Evolutionary conservation across 2,888 invertebrate species (phyloP).

Genomic region (Lasiommata megera): DNA sequence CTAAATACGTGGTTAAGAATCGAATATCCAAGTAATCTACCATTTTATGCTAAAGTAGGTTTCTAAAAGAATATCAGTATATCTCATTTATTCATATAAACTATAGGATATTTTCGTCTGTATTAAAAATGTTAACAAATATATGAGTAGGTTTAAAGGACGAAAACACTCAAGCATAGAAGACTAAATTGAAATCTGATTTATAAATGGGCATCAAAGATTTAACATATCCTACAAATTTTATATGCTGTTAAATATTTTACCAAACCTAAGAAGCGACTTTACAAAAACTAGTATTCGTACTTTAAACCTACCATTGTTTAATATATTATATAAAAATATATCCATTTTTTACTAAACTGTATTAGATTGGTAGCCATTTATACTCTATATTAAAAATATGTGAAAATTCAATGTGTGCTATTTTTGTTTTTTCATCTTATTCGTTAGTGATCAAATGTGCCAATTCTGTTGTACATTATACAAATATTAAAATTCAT

Average conservation of each 20-base stretch:
- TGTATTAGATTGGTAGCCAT: conserved; percentile 2
- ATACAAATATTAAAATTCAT: too few species aligned
- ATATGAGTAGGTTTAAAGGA: background rate
- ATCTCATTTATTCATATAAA: conserved; percentile 9
- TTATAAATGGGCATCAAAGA: background rate
- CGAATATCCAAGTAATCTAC: background rate
- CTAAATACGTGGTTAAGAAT: conserved; percentile 1
- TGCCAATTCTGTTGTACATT: too few species aligned
- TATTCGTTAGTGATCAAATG: too few species aligned
- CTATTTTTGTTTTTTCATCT: background rate
- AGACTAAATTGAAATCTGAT: too few species aligned
- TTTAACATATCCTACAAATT: background rate
- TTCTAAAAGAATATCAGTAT: conserved; percentile 5
- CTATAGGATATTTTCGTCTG: background rate
- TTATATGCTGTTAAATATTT: background rate
- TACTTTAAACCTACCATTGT: conserved; percentile 6
- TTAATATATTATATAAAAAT: background rate
- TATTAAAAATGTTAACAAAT: conserved; percentile 2
- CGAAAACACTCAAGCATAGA: conserved; percentile 1
- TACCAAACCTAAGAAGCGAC: background rate
- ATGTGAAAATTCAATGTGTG: conserved; percentile 1
- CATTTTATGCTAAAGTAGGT: background rate
- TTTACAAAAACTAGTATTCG: background rate
- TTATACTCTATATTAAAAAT: background rate
- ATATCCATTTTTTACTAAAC: background rate